These are phyloP conservation scores for Drosophila azteca DNA, from an alignment of 1,140 invertebrate species.

Conservation along the genomic window DNA sequence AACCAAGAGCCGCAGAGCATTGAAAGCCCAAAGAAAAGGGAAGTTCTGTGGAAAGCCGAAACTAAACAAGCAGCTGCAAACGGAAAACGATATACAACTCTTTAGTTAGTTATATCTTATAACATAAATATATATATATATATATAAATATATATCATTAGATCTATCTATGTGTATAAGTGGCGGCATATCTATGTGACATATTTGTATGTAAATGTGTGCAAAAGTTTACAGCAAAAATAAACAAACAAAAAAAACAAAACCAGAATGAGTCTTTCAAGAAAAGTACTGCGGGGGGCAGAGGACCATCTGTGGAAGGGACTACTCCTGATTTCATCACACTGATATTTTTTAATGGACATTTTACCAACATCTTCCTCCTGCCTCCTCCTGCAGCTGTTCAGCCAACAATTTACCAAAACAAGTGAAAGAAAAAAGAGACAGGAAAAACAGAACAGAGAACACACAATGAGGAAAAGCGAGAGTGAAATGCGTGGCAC, in stretches of 20 bases:
- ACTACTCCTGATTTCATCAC: no score
- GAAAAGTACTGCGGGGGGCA: no score
- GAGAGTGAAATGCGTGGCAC: constrained; percentile 44
- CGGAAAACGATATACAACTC: constrained; percentile 27
- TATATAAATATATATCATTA: constrained; percentile 35
- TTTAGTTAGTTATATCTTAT: constrained; percentile 52
- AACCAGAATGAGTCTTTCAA: neutral
- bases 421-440: constrained; percentile 9
- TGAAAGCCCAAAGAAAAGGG: constrained; percentile 30
- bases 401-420: constrained; percentile 26
- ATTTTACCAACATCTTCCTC: neutral
- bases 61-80: constrained; percentile 7
- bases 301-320: no score
- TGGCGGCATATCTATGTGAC: constrained; percentile 65
- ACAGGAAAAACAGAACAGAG: constrained; percentile 11
- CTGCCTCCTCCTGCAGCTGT: no score
- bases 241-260: constrained; percentile 36
- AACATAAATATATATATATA: constrained; percentile 28
- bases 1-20: constrained; percentile 23
- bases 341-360: neutral
- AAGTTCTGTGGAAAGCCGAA: constrained; percentile 21
- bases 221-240: constrained; percentile 69
- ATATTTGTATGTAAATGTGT: constrained; percentile 75
- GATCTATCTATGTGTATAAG: constrained; percentile 59
- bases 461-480: constrained; percentile 30